Conservation (phyloP, 2,797 vertebrate genomes). For the Mus spretus region DNA sequence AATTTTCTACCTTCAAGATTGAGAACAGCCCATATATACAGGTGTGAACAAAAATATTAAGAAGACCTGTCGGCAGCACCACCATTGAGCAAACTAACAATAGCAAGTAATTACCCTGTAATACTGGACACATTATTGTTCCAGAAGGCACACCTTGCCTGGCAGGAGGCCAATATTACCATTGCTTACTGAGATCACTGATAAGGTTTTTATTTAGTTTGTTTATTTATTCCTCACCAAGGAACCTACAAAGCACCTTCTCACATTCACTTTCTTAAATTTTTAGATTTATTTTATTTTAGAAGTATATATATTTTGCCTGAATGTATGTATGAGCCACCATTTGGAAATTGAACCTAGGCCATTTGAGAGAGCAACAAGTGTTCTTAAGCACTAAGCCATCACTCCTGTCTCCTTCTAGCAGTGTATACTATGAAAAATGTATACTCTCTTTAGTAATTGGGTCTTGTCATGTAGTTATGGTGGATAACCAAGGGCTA, state of each 20-base stretch:
- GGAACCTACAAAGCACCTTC: neutral
- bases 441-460: neutral
- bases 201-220: neutral
- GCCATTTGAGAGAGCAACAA: neutral
- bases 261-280: neutral
- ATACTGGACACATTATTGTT: neutral
- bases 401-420: neutral
- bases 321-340: neutral
- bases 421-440: no score
- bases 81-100: neutral
- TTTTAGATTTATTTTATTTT: neutral
- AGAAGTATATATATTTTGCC: neutral
- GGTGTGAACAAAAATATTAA: neutral
- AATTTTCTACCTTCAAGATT: neutral
- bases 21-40: neutral
- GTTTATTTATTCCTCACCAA: neutral
- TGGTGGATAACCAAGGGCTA: no score
- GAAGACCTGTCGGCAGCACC: neutral
- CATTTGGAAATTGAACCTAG: neutral
- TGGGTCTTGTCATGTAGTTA: neutral
- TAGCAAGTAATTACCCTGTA: neutral
- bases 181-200: neutral
- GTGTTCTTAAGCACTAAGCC: neutral
- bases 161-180: neutral
- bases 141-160: neutral